Evolutionary conservation across 2,888 invertebrate species (phyloP), one percentile per base, ranked within the genome.

Genomic region (Ornithoptera priamus): DNA sequence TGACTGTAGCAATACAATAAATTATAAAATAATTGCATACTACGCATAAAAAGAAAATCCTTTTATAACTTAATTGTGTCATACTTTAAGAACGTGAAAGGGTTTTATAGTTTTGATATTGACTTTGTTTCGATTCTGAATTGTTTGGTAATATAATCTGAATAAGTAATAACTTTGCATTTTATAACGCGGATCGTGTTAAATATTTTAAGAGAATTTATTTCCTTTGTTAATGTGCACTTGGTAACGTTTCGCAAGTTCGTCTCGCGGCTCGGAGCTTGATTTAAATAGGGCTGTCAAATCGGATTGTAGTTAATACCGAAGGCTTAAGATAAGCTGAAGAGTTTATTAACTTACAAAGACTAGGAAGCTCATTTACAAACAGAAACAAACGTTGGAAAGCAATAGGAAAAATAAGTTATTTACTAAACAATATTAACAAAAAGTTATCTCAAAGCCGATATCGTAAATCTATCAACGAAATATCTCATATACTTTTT

Each of bases 131-230:
- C 58, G 53, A 18, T 50, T 12, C 42, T 62, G 58, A n/a, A 22
- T 30, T 36, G 62, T 70, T 70, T 57, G 70, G 36, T 66, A 70
- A 53, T 53, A 59, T 59, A 59, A 70, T 70, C 22, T 36, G 39
- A 59, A 62, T 15, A 65, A 65, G 62, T 66, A 58, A 66, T 66
- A 66, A 69, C 50, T 63, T 67, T 17, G 39, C n/a, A 56, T 60
- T 70, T 67, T 67, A 64, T 70, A 70, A 70, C 59, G 39, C 53
- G 30, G 62, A 66, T 39, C 62, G 63, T 63, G 67, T 63, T 46
- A 70, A 70, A 70, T 70, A 65, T 69, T 46, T 69, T 66, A 69
- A 69, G 24, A 60, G 60, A 70, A 70, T 70, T 70, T 59, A 63
- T 66, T 64, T 67, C 67, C 67, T 70, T 70, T 70, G 70, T 70